Base-by-base conservation (phyloP, 2,797 vertebrate genomes). In the Malacoctenus gilli region DNA sequence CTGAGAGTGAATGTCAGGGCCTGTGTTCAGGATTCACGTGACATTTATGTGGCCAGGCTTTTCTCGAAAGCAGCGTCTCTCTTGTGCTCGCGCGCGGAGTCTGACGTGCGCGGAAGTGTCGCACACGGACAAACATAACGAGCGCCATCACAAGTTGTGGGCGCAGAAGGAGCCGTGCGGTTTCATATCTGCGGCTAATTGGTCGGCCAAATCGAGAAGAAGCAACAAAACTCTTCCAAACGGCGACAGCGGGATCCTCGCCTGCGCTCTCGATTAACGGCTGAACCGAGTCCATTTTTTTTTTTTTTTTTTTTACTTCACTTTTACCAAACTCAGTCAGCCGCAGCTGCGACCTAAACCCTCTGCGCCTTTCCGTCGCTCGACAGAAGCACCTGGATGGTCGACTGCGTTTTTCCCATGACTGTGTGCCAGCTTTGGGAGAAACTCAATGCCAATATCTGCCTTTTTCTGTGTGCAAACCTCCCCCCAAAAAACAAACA, bases 261-360 rank as follows among this genome's bases (percentile, higher is more conserved):
- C 38, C 40, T 9, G 1, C 15, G 36, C 40, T 31, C 53, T 41
- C 11, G 28, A 54, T 50, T 23, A 48, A 13, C 65, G 48, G 50
- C 34, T 42, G 32, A 57, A 31, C 18, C 28, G 40, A 22, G 11
- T 32, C 23, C 16, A 56, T 37, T 56, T 63, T n/a, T n/a, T n/a
- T n/a, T n/a, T n/a, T n/a, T n/a, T n/a, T n/a, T n/a, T n/a, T n/a
- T n/a, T n/a, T 31, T 4, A 38, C 21, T 1, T 46, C 28, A 5
- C 15, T 28, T 51, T 57, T 42, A 49, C 43, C 63, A 43, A 61
- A 19, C 41, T 9, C 32, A 49, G 44, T 58, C 48, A 42, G 14
- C 44, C 35, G n/a, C 19, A 28, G 15, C 21, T 31, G 2, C 30
- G 35, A 48, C 37, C 18, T 3, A 9, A 0, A 9, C 34, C 11